Evolutionary conservation across 2,797 vertebrate genomes (phyloP), one percentile per base, ranked within the genome.

Genomic region (Prunella strophiata): DNA sequence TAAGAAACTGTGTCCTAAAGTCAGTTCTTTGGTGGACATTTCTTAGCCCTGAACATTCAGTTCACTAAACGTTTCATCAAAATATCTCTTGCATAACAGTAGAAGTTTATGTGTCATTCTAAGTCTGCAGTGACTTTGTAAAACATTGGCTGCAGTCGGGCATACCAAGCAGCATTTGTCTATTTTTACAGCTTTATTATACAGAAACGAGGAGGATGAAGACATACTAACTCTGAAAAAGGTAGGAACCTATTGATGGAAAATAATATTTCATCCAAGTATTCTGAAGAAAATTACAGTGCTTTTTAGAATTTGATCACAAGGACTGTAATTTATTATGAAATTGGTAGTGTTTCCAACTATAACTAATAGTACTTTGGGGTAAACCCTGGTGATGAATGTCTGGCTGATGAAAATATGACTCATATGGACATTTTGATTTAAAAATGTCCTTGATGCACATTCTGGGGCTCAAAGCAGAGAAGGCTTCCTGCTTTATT

Each of bases 1-100:
- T 61, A 66, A 90, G 71, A 95, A 93, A 78, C 19, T 42, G 10
- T 38, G 42, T 84, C 73, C 76, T 81, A 82, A 94, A 91, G 75
- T 93, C 81, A 50, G 27, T 74, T 36, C 50, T 86, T 89, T 72
- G 40, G 48, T 4, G 0, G 3, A 87, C 29, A 76, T 36, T 73
- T 87, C 57, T 88, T 68, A 66, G 32, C 29, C 52, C 22, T 34
- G 71, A 88, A 85, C 55, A 71, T 82, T 78, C 30, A 82, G 36
- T 78, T 90, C 68, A 85, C 29, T 67, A 70, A 66, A 67, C 42
- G 32, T 67, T 91, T 79, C 85, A 85, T 72, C 66, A 94, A 88
- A 34, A 51, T 20, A 62, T 22, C 1, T 1, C 75, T 76, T 91
- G 85, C 50, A 58, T 59, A 83, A 85, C 19, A 86, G 67, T 38